A percentile compares a stretch with the other conserved stretches of the same genome.
Conservation (phyloP, 2,888 invertebrate genomes). For the Apodemia zela region DNA sequence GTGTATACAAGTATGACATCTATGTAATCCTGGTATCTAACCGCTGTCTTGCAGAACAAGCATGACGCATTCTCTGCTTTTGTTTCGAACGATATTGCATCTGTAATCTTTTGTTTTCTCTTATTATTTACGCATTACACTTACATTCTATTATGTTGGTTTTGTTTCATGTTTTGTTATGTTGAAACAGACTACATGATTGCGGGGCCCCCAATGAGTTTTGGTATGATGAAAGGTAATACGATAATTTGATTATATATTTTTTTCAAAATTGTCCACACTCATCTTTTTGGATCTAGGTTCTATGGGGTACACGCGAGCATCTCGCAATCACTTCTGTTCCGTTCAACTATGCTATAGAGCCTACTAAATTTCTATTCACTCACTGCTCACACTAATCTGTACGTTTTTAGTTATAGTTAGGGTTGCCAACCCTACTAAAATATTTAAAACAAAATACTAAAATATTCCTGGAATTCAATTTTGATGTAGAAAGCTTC, state of each 20-base stretch:
- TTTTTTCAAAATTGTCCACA: conserved; percentile 64
- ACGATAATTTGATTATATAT: conserved; percentile 54
- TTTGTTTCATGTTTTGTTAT: conserved; percentile 88
- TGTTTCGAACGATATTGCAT: conserved; percentile 47
- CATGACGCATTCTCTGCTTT: conserved; percentile 70
- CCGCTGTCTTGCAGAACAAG: conserved; percentile 54
- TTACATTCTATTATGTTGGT: conserved; percentile 85
- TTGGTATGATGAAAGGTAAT: conserved; percentile 94
- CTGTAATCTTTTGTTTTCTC: conserved; percentile 53
- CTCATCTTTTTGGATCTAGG: conserved; percentile 63
- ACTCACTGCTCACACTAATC: conserved; percentile 59
- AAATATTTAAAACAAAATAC: conserved; percentile 17
- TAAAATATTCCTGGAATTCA: conserved; percentile 22
- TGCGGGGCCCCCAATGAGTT: conserved; percentile 90
- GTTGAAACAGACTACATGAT: conserved; percentile 84
- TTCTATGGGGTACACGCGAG: conserved; percentile 44
- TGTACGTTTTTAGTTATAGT: conserved; percentile 32
- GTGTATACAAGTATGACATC: conserved; percentile 26
- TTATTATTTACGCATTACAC: conserved; percentile 68
- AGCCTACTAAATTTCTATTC: conserved; percentile 57
- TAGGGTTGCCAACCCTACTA: conserved; percentile 22
- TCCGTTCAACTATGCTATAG: conserved; percentile 42
- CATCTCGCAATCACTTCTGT: conserved; percentile 46
- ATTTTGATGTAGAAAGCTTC: background rate
- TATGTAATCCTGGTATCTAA: conserved; percentile 63